Evolutionary conservation across 2,113 vertebrate species (phyloP).

Genomic region (Chaenogobius annularis): DNA sequence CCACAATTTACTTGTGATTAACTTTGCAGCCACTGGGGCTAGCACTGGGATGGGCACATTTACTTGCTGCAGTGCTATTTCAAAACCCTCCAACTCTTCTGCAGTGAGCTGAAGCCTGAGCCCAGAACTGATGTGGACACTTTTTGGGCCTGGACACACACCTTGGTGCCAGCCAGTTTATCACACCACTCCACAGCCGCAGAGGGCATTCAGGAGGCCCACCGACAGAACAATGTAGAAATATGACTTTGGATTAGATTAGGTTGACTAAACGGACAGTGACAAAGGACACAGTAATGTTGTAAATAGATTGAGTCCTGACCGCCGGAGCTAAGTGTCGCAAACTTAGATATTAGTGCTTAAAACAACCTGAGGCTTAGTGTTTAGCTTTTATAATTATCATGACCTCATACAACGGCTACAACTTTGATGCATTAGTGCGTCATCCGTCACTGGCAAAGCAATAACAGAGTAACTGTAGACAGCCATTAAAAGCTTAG

Average conservation of each 20-base stretch:
- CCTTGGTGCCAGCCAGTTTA: conserved; percentile 22
- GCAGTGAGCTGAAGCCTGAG: conserved; percentile 64
- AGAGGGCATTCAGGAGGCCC: conserved; percentile 30
- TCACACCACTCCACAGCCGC: conserved; percentile 30
- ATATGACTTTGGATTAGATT: conserved; percentile 13
- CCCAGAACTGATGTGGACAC: conserved; percentile 59
- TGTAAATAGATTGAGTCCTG: conserved; percentile 14
- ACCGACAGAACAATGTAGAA: conserved; percentile 20
- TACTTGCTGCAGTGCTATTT: conserved; percentile 67
- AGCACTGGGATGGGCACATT: conserved; percentile 46
- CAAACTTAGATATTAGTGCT: conserved; percentile 12
- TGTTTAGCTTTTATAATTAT: background rate
- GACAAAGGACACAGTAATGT: conserved; percentile 45
- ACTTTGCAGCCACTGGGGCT: conserved; percentile 7
- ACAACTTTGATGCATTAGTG: conserved; percentile 41
- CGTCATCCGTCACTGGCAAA: conserved; percentile 28
- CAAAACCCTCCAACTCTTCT: conserved; percentile 68
- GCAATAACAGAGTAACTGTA: conserved; percentile 22
- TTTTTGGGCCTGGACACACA: conserved; percentile 41
- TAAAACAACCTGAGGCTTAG: conserved; percentile 32
- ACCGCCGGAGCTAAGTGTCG: background rate
- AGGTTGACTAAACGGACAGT: conserved; percentile 3
- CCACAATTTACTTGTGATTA: background rate
- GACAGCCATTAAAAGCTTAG: conserved; percentile 28
- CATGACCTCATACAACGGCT: conserved; percentile 42